Conservation (phyloP, 2,888 invertebrate genomes). For the Nebria brevicollis region DNA sequence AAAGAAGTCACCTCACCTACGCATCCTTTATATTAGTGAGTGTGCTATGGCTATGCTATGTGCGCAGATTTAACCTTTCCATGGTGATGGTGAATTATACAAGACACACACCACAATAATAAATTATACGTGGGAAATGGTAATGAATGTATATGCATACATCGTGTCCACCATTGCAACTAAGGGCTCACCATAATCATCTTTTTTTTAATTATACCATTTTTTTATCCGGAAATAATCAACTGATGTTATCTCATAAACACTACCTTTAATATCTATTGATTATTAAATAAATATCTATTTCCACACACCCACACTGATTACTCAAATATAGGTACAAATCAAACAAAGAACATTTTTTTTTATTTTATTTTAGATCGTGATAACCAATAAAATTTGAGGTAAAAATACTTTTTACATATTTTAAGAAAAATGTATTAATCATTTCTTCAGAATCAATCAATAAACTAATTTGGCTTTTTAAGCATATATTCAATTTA, state of each 20-base stretch:
- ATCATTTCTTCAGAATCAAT: no score
- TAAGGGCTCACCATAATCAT: not conserved
- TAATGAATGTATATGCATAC: not conserved
- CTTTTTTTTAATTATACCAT: not conserved
- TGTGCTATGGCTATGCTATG: slow-evolving; percentile 4
- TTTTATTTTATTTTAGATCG: no score
- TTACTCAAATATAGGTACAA: not conserved
- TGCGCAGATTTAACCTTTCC: slow-evolving; percentile 11
- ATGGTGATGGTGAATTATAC: not conserved
- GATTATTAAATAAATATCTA: not conserved
- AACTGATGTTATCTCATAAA: not conserved
- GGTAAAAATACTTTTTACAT: no score
- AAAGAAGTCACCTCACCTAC: slow-evolving; percentile 20
- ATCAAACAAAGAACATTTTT: no score
- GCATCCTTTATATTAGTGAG: slow-evolving; percentile 12
- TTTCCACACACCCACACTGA: not conserved
- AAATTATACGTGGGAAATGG: not conserved
- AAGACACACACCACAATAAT: not conserved
- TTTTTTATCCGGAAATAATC: not conserved
- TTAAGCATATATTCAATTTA: no score
- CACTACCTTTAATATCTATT: not conserved
- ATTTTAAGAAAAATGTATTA: no score
- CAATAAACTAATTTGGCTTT: no score
- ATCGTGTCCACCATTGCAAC: not conserved
- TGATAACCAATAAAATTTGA: no score